Evolutionary conservation across 2,888 invertebrate genomes (phyloP), one percentile per base, ranked within the genome.

Genomic region (Zonitis immaculata): DNA sequence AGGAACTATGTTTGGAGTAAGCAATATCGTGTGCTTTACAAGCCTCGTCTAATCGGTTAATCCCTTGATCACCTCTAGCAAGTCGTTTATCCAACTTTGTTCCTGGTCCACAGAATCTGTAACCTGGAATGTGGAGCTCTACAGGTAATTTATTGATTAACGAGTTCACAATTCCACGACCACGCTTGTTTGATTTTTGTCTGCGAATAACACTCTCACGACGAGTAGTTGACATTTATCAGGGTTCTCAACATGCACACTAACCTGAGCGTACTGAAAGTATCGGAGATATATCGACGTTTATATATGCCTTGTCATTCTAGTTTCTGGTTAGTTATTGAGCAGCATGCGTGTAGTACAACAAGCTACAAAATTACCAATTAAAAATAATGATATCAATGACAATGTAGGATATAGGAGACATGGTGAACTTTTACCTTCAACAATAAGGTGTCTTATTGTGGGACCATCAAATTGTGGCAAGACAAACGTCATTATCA

Each of bases 11-110:
- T 39, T 57, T 46, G 5, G 52, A 51, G 52, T 73, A 72, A 1
- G 67, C 65, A 32, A 72, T 71, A 59, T 73, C 71, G 58, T 72
- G 72, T 20, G 65, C 49, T 49, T 65, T 68, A 57, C 70, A 71
- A 12, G 69, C 70, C 35, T 56, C 58, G 57, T 73, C 72, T 27
- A 73, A 54, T 6, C 49, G 45, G 58, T 71, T 70, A 7, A 68
- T 58, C 7, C 72, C 73, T 30, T 18, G 49, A 59, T 75, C 73
- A 16, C 70, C 70, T 26, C 73, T 53, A 16, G 48, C 54, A 16
- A 72, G 47, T 22, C 71, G 42, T 51, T 67, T 51, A 12, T 58
- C 22, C 39, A 71, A 44, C 47, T 65, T 66, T 6, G 66, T 65
- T 6, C 60, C 60, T 51, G 64, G 58, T 50, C 60, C 66, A 60